phyloP scores from a whole-genome alignment of 2,797 vertebrate species.

The Sternotherus odoratus region DNA sequence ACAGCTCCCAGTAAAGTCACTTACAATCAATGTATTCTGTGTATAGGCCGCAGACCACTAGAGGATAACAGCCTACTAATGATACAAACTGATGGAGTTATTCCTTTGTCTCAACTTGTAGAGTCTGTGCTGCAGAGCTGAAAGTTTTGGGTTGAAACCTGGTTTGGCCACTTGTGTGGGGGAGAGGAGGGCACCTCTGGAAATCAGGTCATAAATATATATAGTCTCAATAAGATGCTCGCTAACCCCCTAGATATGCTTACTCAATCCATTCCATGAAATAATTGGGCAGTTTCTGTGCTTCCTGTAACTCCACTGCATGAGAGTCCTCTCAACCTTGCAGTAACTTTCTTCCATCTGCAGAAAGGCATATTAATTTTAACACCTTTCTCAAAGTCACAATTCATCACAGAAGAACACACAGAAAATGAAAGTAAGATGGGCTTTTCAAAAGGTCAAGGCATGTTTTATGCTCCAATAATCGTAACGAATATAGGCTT shows the following conservation, averaged over 20 bases:
- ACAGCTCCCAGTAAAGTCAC: not conserved
- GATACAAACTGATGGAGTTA: not conserved
- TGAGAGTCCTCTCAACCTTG: slow-evolving; percentile 40
- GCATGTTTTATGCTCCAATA: slow-evolving; percentile 57
- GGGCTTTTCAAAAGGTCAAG: slow-evolving; percentile 71
- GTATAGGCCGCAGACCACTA: not conserved
- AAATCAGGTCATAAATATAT: not conserved
- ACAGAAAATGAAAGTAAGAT: slow-evolving; percentile 50
- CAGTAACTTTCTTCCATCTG: not conserved
- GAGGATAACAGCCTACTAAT: not conserved
- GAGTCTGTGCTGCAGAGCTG: not conserved
- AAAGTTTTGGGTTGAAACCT: not conserved
- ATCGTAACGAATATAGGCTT: slow-evolving; percentile 29
- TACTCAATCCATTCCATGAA: slow-evolving; percentile 11
- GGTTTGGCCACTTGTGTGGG: not conserved
- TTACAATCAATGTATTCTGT: not conserved
- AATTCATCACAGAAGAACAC: slow-evolving; percentile 64
- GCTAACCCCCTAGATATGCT: not conserved
- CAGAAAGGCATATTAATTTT: slow-evolving; percentile 31
- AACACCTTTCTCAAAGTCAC: slow-evolving; percentile 59
- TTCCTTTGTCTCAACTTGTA: not conserved
- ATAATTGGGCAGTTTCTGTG: not conserved
- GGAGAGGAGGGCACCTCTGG: slow-evolving; percentile 1
- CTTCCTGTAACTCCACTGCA: slow-evolving; percentile 5
- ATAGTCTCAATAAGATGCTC: slow-evolving; percentile 19